A percentile compares a stretch with the other conserved stretches of the same genome.
phyloP scores from a whole-genome alignment of 2,888 invertebrate genomes.

The Teleogryllus oceanicus region DNA sequence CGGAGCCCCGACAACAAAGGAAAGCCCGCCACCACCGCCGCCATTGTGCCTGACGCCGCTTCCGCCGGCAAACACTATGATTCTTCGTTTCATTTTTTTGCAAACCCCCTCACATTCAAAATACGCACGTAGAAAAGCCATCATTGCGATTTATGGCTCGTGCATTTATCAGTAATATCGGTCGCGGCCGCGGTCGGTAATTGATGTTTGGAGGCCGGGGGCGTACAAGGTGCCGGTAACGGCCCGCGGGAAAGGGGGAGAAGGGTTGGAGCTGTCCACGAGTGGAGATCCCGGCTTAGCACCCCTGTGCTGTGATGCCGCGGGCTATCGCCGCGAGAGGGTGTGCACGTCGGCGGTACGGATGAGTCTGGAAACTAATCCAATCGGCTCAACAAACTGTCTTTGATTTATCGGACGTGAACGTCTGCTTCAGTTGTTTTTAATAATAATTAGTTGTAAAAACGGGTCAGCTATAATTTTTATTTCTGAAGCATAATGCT shows the following conservation, averaged over 20 bases:
- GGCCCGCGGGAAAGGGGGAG: neutral
- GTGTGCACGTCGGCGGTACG: too few relatives aligned
- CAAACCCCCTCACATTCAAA: neutral
- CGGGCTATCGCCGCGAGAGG: too few relatives aligned
- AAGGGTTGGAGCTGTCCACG: too few relatives aligned
- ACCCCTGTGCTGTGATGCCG: too few relatives aligned
- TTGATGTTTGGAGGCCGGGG: neutral
- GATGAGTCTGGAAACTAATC: too few relatives aligned
- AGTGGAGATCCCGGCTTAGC: too few relatives aligned
- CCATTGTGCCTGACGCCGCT: neutral
- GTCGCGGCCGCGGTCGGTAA: neutral
- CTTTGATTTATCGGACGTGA: too few relatives aligned
- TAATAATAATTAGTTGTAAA: too few relatives aligned
- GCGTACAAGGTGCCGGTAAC: neutral
- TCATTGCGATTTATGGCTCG: conserved; percentile 2
- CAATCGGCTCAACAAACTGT: too few relatives aligned
- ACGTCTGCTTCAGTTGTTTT: too few relatives aligned
- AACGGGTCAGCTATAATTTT: too few relatives aligned
- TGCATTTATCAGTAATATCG: conserved; percentile 18
- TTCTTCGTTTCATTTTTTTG: conserved; percentile 6
- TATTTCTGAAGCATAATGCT: too few relatives aligned
- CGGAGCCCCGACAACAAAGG: neutral
- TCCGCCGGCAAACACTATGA: neutral
- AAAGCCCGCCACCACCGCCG: neutral
- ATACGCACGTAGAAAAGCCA: conserved; percentile 18